These are phyloP conservation scores for Eupithecia subumbrata DNA, from an alignment of 2,888 invertebrate species.

Conservation along the genomic window DNA sequence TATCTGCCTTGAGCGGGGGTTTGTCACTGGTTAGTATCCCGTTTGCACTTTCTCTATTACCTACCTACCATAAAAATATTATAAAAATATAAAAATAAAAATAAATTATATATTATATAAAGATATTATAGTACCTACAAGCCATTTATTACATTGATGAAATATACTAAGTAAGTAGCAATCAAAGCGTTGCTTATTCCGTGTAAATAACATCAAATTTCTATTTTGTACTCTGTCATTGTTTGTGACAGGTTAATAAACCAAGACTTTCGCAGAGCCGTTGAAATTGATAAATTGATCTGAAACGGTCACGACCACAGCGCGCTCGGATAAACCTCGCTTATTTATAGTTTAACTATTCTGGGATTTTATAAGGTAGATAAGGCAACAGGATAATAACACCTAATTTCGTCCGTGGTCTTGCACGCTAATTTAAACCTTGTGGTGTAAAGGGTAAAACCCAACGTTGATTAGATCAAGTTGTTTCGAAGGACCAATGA, in stretches of 20 bases:
- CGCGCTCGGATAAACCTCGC: conserved; percentile 15
- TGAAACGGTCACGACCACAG: conserved; percentile 17
- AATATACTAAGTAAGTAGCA: neutral
- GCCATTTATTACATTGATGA: neutral
- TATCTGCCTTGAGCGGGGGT: neutral
- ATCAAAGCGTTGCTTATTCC: neutral
- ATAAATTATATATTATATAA: too few relatives aligned
- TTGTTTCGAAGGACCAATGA: neutral
- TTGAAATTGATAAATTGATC: conserved; percentile 32
- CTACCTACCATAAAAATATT: too few relatives aligned
- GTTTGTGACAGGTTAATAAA: conserved; percentile 34
- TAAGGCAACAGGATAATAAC: neutral
- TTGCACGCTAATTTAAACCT: neutral
- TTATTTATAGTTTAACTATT: conserved; percentile 7
- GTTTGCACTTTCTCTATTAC: neutral
- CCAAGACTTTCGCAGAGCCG: conserved; percentile 21
- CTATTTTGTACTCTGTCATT: conserved; percentile 1
- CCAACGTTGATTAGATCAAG: neutral
- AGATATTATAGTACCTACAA: too few relatives aligned
- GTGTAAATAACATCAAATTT: neutral
- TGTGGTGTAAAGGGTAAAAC: neutral
- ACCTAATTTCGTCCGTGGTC: neutral
- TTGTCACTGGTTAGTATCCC: neutral
- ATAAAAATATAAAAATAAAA: too few relatives aligned
- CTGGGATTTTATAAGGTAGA: neutral